Conservation (phyloP, 2,113 vertebrate species). For the Neoarius graeffei region DNA sequence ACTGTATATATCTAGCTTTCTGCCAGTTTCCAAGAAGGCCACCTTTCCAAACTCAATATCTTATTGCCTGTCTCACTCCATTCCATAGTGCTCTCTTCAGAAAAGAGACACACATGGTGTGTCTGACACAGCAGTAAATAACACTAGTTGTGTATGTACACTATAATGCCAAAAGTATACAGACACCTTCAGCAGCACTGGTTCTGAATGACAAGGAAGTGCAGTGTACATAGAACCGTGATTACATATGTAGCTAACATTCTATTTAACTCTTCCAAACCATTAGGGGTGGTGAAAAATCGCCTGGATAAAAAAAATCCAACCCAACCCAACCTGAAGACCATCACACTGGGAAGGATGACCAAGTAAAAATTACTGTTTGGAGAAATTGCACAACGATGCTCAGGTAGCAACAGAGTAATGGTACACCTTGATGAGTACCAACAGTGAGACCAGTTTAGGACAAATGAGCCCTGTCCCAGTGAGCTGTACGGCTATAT, state of each 20-base stretch:
- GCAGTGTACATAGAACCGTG: background rate
- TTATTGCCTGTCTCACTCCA: background rate
- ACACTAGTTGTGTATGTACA: background rate
- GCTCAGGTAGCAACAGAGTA: background rate
- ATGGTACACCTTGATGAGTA: background rate
- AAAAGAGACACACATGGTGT: background rate
- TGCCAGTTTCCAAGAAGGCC: background rate
- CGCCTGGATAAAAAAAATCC: background rate
- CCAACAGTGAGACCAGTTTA: background rate
- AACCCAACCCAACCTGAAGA: background rate
- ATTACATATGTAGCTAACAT: background rate
- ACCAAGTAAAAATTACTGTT: background rate
- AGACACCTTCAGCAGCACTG: background rate
- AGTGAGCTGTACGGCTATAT: background rate
- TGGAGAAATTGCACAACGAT: background rate
- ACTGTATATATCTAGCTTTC: background rate
- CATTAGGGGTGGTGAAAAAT: background rate
- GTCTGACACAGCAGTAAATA: background rate
- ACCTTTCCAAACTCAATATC: background rate
- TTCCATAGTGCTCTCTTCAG: background rate
- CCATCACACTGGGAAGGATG: background rate
- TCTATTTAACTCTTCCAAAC: background rate
- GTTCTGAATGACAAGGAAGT: background rate
- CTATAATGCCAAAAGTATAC: background rate
- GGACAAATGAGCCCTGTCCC: background rate